These are phyloP conservation scores for Cydia strobilella DNA, from an alignment of 1,140 invertebrate genomes.

Conservation along the genomic window DNA sequence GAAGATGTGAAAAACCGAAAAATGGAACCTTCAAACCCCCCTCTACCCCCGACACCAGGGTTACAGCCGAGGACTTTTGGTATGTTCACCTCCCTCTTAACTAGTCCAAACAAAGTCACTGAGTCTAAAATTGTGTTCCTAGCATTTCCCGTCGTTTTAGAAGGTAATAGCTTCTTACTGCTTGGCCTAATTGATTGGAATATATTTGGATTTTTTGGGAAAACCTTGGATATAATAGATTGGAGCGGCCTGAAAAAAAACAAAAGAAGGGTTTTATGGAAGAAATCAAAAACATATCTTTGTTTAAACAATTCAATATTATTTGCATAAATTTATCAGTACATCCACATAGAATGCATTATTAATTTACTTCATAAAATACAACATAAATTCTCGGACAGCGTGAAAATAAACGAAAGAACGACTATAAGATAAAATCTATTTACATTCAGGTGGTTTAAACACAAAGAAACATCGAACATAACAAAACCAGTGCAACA, in stretches of 20 bases:
- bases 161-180: too few species aligned
- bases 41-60: too few species aligned
- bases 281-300: constrained; percentile 42
- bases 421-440: constrained; percentile 64
- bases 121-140: too few species aligned
- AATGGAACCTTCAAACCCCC: too few species aligned
- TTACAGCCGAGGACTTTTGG: too few species aligned
- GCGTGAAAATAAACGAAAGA: constrained; percentile 67
- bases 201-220: too few species aligned
- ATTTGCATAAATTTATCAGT: constrained; percentile 79
- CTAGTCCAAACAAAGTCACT: too few species aligned
- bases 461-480: constrained; percentile 77
- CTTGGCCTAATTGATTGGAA: too few species aligned
- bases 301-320: constrained; percentile 78
- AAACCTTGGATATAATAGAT: too few species aligned
- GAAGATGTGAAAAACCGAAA: too few species aligned
- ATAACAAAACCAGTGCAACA: constrained; percentile 79
- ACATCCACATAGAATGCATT: constrained; percentile 75
- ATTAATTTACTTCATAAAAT: constrained; percentile 69
- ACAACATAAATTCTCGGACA: constrained; percentile 75
- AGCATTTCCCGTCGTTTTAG: too few species aligned
- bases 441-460: constrained; percentile 76
- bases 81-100: too few species aligned
- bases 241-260: not conserved
- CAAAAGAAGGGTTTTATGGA: not conserved